Base-by-base conservation (phyloP, 2,888 invertebrate species). In the Tachina lurida region DNA sequence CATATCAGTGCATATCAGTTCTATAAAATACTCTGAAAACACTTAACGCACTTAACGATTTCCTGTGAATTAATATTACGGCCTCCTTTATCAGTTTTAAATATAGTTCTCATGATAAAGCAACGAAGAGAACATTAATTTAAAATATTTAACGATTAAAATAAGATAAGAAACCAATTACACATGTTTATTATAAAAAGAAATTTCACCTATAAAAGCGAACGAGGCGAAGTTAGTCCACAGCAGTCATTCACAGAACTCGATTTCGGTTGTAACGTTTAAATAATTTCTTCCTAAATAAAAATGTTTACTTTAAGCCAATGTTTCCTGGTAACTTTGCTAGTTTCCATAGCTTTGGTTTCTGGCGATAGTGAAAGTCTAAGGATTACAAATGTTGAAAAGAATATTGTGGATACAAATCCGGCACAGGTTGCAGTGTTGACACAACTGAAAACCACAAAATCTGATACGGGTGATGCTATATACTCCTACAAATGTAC, bases 401-500 rank as follows among this genome's bases (percentile, higher is more conserved):
- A 17, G 22, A 65, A 65, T 58, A n/a, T 73, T 19, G n/a, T 39
- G 13, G 71, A 67, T 5, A 39, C 71, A 31, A 83, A 77, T 31
- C 58, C 83, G 8, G 58, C 71, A 12, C 45, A 65, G 17, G 41
- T 15, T 17, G 71, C 60, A 7, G 13, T 60, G 22, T 31, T 83
- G 52, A 77, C 71, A 3, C 83, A 67, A 73, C 22, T 83, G 10
- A 58, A 58, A 43, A n/a, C 19, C 9, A 31, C 31, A 19, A 65
- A 77, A 67, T 60, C 71, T 10, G 58, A 45, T 1, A 10, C 68
- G 1, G 65, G 31, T 15, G 78, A 70, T 43, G 22, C 68, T 3
- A 17, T 63, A 41, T 63, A 76, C 22, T 52, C 63, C 0, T 87
- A 79, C 8, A 78, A 71, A 65, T 87, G 87, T 56, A 82, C 81